These are phyloP conservation scores for Stichopus horrens DNA, from an alignment of 53 echinoderm and acorn worm species.

Conservation along the genomic window DNA sequence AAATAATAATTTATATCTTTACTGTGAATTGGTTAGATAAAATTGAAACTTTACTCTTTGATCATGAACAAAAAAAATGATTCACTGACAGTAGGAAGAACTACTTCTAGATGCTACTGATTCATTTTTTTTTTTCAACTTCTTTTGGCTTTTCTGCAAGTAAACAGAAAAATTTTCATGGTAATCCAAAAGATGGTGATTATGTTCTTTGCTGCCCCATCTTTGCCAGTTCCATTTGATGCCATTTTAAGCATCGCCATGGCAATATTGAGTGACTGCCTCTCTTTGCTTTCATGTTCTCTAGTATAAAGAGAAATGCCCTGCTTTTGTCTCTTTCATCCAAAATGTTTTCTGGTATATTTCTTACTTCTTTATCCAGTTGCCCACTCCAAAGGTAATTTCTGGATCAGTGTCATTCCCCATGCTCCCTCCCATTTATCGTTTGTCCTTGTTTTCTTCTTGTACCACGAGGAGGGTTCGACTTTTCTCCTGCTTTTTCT, in stretches of 20 bases:
- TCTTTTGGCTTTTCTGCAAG: no score
- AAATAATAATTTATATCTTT: no score
- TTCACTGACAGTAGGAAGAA: no score
- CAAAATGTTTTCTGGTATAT: constrained; percentile 40
- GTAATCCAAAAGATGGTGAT: no score
- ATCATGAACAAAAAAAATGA: no score
- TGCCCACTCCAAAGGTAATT: constrained; percentile 41
- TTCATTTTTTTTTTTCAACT: no score
- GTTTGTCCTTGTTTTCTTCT: neutral
- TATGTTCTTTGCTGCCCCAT: no score
- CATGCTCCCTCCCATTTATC: neutral
- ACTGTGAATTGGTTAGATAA: no score
- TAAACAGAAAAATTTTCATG: no score
- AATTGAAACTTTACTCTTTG: no score
- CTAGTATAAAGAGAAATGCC: neutral
- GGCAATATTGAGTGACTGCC: neutral
- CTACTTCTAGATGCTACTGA: no score
- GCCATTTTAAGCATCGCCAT: neutral
- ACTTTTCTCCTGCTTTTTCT: neutral
- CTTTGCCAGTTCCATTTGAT: no score
- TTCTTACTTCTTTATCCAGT: constrained; percentile 35
- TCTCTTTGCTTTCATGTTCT: constrained; percentile 4
- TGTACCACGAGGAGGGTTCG: neutral
- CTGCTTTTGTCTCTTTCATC: constrained; percentile 24
- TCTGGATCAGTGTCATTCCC: constrained; percentile 8